phyloP scores from a whole-genome alignment of 2,113 vertebrate genomes.

The Sarotherodon lohbergeri region DNA sequence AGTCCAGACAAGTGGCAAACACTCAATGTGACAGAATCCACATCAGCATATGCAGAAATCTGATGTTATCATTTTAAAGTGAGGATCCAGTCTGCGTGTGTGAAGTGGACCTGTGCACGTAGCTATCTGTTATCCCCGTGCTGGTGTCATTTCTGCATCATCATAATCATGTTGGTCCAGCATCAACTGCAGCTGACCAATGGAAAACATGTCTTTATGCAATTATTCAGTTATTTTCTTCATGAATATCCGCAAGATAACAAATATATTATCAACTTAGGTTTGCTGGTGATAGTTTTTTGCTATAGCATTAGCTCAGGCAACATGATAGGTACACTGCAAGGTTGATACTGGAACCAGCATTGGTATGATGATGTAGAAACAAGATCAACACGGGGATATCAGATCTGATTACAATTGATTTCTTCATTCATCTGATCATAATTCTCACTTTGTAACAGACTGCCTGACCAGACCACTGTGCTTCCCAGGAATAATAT shows the following conservation, averaged over 20 bases:
- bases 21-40: neutral
- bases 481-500: neutral
- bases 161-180: neutral
- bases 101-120: fast-evolving
- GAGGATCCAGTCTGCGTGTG: neutral
- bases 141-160: neutral
- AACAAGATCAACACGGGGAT: neutral
- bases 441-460: neutral
- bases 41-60: neutral
- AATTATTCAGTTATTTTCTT: neutral
- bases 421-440: neutral
- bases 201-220: neutral
- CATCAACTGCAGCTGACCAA: neutral
- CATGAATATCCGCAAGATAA: neutral
- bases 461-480: neutral
- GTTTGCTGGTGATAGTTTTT: neutral
- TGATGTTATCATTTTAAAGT: neutral
- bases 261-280: neutral
- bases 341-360: neutral
- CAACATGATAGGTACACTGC: neutral
- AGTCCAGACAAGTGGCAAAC: neutral
- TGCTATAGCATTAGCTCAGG: neutral
- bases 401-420: neutral
- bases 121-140: neutral
- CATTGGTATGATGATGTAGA: neutral